Conservation (phyloP, 2,797 vertebrate genomes). For the Sebastes hubbsi region DNA sequence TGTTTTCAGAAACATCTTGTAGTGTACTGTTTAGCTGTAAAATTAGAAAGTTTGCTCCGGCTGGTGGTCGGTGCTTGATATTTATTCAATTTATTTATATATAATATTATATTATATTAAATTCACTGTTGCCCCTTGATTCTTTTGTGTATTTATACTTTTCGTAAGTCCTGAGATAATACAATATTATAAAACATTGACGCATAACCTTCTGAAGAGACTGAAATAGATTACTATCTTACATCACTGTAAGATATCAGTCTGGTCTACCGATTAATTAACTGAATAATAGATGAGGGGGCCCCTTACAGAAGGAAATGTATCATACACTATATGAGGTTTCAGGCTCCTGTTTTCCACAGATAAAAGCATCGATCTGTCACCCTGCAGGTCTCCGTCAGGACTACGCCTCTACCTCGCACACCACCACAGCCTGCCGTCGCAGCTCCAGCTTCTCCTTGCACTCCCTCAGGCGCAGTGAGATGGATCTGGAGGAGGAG, state of each 20-base stretch:
- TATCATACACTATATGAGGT: background rate
- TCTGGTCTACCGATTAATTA: background rate
- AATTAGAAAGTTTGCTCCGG: too few species aligned
- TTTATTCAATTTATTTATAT: too few species aligned
- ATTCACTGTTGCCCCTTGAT: background rate
- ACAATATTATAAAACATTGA: background rate
- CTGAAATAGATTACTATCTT: background rate
- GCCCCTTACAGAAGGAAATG: background rate
- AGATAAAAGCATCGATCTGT: conserved; percentile 5
- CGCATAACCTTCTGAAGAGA: background rate
- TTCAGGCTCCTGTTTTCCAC: conserved; percentile 2
- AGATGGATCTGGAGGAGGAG: conserved; percentile 90
- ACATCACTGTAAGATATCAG: background rate
- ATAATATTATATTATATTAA: background rate
- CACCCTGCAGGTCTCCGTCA: conserved; percentile 89
- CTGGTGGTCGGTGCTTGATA: fast-evolving
- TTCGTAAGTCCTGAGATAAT: background rate
- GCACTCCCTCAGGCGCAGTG: conserved; percentile 86
- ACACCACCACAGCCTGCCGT: conserved; percentile 86
- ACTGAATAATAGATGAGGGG: conserved; percentile 48
- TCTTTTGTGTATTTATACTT: background rate
- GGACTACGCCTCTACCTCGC: conserved; percentile 95
- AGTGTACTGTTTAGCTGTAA: too few species aligned
- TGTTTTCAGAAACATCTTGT: too few species aligned
- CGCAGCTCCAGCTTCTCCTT: conserved; percentile 91